Percentiles rank a stretch among this genome's conserved stretches.
Conservation (phyloP, 1,140 invertebrate species). For the Fopius arisanus region DNA sequence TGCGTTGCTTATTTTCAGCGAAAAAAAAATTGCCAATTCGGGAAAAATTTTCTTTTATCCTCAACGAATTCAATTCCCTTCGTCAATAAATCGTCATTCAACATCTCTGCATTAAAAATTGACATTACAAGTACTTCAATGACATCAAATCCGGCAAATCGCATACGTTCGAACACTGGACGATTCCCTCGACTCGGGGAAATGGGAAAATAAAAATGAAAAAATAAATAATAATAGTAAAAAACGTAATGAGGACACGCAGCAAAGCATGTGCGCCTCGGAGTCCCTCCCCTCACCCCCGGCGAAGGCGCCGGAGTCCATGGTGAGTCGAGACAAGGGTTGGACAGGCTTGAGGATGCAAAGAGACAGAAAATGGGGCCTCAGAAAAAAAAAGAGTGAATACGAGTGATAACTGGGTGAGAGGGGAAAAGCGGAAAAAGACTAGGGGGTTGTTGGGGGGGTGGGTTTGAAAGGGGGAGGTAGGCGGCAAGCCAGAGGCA, state of each 20-base stretch:
- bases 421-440: not conserved
- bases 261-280: not conserved
- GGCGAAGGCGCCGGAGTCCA: not conserved
- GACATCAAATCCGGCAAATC: no score
- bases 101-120: no score
- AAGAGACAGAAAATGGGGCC: conserved; percentile 19
- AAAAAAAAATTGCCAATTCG: no score
- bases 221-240: no score
- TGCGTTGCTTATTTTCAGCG: not conserved
- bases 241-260: not conserved
- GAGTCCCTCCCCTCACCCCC: not conserved
- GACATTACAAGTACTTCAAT: no score
- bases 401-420: not conserved
- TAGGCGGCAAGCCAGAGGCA: conserved; percentile 17
- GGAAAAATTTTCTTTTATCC: no score
- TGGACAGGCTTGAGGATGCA: conserved; percentile 10
- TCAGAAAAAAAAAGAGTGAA: conserved; percentile 8
- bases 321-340: conserved; percentile 13
- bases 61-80: no score
- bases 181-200: not conserved
- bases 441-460: conserved; percentile 13
- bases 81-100: no score
- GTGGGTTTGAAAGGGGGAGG: not conserved
- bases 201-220: no score
- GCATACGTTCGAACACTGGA: not conserved